Base-by-base conservation (phyloP, 1,140 invertebrate species). In the Brachionus asplanchnoidis region DNA sequence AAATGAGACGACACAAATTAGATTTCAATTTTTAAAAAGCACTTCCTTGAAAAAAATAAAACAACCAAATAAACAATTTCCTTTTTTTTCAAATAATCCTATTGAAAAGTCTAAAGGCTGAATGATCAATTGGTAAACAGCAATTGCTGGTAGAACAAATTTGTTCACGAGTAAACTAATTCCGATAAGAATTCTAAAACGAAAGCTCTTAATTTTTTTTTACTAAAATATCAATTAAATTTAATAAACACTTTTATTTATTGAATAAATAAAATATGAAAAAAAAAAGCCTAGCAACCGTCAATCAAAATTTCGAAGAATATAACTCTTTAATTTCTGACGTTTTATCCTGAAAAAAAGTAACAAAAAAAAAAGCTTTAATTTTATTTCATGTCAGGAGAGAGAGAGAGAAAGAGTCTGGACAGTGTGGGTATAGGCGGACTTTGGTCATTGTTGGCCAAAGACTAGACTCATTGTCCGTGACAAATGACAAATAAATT, bases 171-270 rank as follows among this genome's bases (percentile, higher is more conserved):
- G 9, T 60, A 60, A 60, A 60, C 53, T 26, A 60, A 60, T 60
- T 20, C n/a, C 53, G 53, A 26, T 60, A 60, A 60, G 53, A 60
- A 60, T 60, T 60, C 53, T 6, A 60, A 60, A 60, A 60, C 53
- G 53, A 60, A 60, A 60, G 53, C 53, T 60, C 53, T 68, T 68
- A 32, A 68, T 68, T 68, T 68, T 32, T 14, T 28, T 68, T 40
- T 68, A 68, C 26, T 32, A 68, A 32, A 73, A 42, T 73, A 73
- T 73, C 68, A 73, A 73, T 73, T 73, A 73, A 40, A 73, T 73
- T 73, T 42, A 20, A 44, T 73, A 73, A 73, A 73, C 68, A 73
- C 68, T 73, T 73, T 40, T 42, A 73, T 42, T 73, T 73, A 40
- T 73, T 42, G 32, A 40, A 42, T 40, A 73, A 40, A 73, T 73